A percentile compares a stretch with the other conserved stretches of the same genome.
Evolutionary conservation across 2,113 vertebrate species (phyloP).

Genomic region (Notothenia rossii): DNA sequence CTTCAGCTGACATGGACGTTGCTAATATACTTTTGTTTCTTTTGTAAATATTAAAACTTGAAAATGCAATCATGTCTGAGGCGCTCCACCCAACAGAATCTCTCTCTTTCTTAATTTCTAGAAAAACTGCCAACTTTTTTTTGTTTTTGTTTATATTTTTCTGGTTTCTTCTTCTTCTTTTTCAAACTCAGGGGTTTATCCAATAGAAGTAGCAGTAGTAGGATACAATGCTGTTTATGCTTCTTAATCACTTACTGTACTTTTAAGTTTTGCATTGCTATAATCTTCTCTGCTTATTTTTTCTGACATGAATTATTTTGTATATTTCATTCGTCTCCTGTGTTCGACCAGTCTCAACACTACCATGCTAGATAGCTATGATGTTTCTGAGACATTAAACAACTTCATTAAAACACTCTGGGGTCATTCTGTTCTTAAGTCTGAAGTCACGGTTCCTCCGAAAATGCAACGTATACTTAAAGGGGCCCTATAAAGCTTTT

Average conservation of each 20-base stretch:
- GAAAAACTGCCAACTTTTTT: slow-evolving; percentile 79
- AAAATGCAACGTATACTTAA: too few relatives aligned
- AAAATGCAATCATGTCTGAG: slow-evolving; percentile 77
- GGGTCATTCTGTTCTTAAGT: slow-evolving; percentile 26
- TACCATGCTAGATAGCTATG: slow-evolving; percentile 66
- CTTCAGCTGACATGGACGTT: slow-evolving; percentile 63
- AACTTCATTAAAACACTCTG: slow-evolving; percentile 63
- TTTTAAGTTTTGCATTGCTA: slow-evolving; percentile 63
- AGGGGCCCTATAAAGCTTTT: too few relatives aligned
- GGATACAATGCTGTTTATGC: slow-evolving; percentile 68
- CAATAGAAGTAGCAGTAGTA: slow-evolving; percentile 74
- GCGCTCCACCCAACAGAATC: slow-evolving; percentile 60
- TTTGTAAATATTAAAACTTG: slow-evolving; percentile 85
- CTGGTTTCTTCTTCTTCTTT: slow-evolving; percentile 71
- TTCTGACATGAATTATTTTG: slow-evolving; percentile 73
- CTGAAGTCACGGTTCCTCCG: too few relatives aligned
- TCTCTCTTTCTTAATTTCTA: slow-evolving; percentile 69
- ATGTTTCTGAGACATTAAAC: slow-evolving; percentile 81
- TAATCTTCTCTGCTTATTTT: slow-evolving; percentile 70
- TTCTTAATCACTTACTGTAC: slow-evolving; percentile 73
- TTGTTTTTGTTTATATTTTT: slow-evolving; percentile 71
- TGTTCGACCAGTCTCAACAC: slow-evolving; percentile 64
- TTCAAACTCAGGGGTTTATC: slow-evolving; percentile 85
- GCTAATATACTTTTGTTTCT: slow-evolving; percentile 66
- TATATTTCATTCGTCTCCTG: slow-evolving; percentile 72